Evolutionary conservation across 2,797 vertebrate genomes (phyloP).

Genomic region (Peromyscus nudipes): DNA sequence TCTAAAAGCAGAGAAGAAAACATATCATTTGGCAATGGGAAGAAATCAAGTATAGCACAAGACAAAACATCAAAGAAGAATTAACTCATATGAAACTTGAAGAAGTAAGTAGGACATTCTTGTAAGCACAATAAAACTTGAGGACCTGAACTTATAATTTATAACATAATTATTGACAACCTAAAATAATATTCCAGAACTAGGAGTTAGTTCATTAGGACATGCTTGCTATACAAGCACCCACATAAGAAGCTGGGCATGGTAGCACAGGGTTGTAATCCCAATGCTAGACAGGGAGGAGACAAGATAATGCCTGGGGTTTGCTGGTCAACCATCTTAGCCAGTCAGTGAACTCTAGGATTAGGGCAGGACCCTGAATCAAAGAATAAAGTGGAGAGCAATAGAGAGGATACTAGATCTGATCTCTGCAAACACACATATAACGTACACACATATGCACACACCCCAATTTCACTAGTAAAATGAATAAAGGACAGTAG

Average conservation of each 20-base stretch:
- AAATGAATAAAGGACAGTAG: background rate
- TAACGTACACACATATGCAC: background rate
- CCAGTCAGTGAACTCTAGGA: background rate
- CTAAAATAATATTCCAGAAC: slow-evolving; percentile 12
- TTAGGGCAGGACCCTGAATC: background rate
- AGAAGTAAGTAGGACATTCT: background rate
- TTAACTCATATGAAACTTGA: slow-evolving; percentile 5
- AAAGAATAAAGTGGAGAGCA: background rate
- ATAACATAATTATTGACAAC: slow-evolving; percentile 4
- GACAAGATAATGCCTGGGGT: background rate
- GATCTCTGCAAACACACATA: background rate
- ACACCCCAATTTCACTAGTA: background rate
- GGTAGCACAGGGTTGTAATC: background rate
- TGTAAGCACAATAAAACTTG: background rate
- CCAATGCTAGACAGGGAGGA: background rate
- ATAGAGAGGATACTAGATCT: background rate
- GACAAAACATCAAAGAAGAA: slow-evolving; percentile 15
- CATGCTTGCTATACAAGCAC: background rate
- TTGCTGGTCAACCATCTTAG: background rate
- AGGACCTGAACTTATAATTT: background rate
- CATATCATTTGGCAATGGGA: background rate
- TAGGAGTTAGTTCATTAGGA: background rate
- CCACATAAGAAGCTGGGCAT: background rate
- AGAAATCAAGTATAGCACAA: slow-evolving; percentile 47
- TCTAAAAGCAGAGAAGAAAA: slow-evolving; percentile 51